phyloP scores from a whole-genome alignment of 2,797 vertebrate genomes.

The Simalia tracyae region DNA sequence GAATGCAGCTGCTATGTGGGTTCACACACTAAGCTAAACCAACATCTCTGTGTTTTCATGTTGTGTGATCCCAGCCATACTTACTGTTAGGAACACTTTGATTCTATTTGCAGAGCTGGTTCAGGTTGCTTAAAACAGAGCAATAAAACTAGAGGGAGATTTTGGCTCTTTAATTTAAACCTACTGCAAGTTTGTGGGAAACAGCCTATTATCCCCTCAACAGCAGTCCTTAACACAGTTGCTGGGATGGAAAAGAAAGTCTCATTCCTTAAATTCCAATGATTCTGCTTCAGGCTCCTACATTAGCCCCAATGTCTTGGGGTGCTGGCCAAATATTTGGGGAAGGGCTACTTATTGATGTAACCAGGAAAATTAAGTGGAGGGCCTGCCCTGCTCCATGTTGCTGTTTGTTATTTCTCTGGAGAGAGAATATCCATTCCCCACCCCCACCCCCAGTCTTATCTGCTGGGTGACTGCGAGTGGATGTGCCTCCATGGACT shows the following conservation, averaged over 20 bases:
- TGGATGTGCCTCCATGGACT: not conserved
- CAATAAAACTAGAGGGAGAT: not conserved
- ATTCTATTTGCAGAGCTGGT: not conserved
- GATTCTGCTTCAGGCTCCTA: not conserved
- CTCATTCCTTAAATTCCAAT: not conserved
- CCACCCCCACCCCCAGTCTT: not conserved
- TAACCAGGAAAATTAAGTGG: not conserved
- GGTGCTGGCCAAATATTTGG: not conserved
- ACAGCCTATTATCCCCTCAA: not conserved
- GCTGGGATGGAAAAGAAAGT: not conserved
- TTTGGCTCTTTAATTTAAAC: not conserved
- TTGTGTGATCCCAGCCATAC: not conserved
- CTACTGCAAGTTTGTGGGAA: not conserved
- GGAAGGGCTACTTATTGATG: not conserved
- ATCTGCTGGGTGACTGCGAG: not conserved
- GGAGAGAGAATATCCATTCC: not conserved
- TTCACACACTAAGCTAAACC: not conserved
- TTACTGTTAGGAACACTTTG: not conserved
- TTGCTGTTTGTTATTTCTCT: not conserved
- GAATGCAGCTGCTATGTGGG: not conserved
- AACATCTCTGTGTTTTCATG: not conserved
- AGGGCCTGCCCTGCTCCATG: not conserved
- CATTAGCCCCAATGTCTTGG: not conserved
- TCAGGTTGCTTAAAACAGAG: not conserved
- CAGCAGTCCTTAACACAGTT: not conserved